Percentiles rank a stretch among this genome's conserved stretches.
Conservation (phyloP, 2,888 invertebrate species). For the Neuroscelio doddi region DNA sequence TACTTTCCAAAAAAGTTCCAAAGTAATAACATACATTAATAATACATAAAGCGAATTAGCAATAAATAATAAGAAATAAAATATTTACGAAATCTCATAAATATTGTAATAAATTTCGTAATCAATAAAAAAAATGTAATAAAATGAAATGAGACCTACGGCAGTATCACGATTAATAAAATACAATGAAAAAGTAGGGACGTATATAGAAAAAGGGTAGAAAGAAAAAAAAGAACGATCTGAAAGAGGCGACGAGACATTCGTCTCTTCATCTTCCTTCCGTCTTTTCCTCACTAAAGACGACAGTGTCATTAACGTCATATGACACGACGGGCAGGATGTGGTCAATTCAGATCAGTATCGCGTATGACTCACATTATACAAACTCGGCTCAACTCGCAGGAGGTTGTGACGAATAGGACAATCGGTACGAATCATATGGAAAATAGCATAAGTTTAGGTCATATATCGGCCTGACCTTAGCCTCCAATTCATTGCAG, state of each 20-base stretch:
- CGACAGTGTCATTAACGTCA: conserved; percentile 66
- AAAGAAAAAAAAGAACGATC: conserved; percentile 15
- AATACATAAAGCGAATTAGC: no score
- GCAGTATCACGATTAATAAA: no score
- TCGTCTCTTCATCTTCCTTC: conserved; percentile 50
- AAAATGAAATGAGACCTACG: no score
- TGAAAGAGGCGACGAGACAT: conserved; percentile 33
- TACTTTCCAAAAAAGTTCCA: no score
- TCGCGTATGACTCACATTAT: conserved; percentile 53
- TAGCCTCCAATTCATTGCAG: conserved; percentile 57
- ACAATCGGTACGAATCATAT: conserved; percentile 53
- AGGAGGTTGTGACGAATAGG: conserved; percentile 54
- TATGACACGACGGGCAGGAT: conserved; percentile 66
- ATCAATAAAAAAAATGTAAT: no score
- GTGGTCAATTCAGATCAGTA: conserved; percentile 66
- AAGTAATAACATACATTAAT: no score
- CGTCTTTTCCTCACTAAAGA: conserved; percentile 45
- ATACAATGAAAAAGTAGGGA: no score
- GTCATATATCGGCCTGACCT: conserved; percentile 55
- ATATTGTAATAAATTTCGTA: no score
- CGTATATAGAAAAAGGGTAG: neutral
- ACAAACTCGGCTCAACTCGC: conserved; percentile 44
- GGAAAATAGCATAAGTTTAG: conserved; percentile 52
- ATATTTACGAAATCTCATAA: no score
- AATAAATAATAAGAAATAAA: no score